Percentiles rank a stretch among this genome's conserved stretches.
These are phyloP conservation scores for Apodemus agrarius DNA, from an alignment of 2,797 vertebrate genomes.

Conservation along the genomic window DNA sequence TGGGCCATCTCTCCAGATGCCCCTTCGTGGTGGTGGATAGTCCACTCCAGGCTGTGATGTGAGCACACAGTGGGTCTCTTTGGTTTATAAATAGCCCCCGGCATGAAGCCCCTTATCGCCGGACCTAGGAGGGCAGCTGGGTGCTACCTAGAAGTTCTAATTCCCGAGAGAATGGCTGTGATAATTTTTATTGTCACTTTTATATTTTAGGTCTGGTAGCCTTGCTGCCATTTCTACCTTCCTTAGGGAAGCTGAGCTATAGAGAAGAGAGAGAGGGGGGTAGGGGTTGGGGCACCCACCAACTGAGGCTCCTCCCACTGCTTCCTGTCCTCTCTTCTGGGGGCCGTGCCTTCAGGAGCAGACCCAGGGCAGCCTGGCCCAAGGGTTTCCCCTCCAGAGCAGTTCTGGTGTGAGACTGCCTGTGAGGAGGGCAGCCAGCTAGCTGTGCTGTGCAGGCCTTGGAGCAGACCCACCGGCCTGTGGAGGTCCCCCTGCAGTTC, in stretches of 20 bases:
- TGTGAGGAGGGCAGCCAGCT: neutral
- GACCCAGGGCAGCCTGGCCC: neutral
- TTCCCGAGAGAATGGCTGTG: neutral
- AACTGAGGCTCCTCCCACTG: neutral
- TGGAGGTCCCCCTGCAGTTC: neutral
- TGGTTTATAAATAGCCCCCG: slow-evolving; percentile 36
- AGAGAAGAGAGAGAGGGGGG: neutral
- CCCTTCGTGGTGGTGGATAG: neutral
- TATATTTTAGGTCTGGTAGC: neutral
- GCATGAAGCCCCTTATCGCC: neutral
- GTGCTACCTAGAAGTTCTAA: neutral
- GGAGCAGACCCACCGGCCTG: neutral
- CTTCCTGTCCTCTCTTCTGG: neutral
- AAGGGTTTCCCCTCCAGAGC: neutral
- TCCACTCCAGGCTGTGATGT: neutral
- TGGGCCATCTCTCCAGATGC: neutral
- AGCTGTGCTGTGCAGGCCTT: rapidly evolving
- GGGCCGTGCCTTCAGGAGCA: neutral
- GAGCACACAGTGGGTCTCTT: neutral
- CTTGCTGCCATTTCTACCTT: neutral
- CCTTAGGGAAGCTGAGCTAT: neutral
- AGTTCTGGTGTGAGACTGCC: neutral
- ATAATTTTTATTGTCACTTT: neutral
- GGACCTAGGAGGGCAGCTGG: neutral
- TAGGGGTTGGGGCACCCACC: neutral